Base-by-base conservation (phyloP, 2,888 invertebrate species). In the Eupithecia dodoneata region DNA sequence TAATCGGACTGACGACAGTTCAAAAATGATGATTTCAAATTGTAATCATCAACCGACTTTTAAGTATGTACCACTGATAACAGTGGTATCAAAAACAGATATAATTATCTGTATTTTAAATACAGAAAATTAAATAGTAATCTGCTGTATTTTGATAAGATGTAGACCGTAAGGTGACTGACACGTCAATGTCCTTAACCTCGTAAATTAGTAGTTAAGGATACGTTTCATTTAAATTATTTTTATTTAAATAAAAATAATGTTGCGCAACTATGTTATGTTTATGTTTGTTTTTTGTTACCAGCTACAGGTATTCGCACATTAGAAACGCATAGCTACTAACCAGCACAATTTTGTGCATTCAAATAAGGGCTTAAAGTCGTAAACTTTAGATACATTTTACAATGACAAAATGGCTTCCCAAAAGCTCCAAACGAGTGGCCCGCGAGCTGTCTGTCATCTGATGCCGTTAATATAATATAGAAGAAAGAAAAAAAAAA, bases 131-230 rank as follows among this genome's bases (percentile, higher is more conserved):
- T 30, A 30, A 30, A 30, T 30, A 30, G 30, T 30, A 10, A 69
- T 44, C n/a, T 69, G 12, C 18, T n/a, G 18, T 47, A 69, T 65
- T 42, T 65, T 41, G 65, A 65, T 65, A 65, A 65, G 41, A 65
- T 65, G 6, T 65, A 30, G 63, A 30, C 18, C 63, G 67, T 69
- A 47, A 69, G 47, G 73, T 65, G 49, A 66, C 65, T 49, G 73
- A 66, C 73, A 47, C 41, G 52, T 13, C 66, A 12, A 47, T 70
- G 30, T 49, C 70, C 71, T 71, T 71, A 71, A 55, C 71, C 52
- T 71, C 74, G 76, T 76, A 42, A 72, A 78, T 59, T 69, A 44
- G 12, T 2, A n/a, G 67, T 15, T 67, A 13, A 63, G 15, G 7
- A 69, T 15, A 59, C 18, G 15, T 4, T 59, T 63, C 30, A 63